phyloP scores from a whole-genome alignment of 2,888 invertebrate species.

The Emmelina monodactyla region DNA sequence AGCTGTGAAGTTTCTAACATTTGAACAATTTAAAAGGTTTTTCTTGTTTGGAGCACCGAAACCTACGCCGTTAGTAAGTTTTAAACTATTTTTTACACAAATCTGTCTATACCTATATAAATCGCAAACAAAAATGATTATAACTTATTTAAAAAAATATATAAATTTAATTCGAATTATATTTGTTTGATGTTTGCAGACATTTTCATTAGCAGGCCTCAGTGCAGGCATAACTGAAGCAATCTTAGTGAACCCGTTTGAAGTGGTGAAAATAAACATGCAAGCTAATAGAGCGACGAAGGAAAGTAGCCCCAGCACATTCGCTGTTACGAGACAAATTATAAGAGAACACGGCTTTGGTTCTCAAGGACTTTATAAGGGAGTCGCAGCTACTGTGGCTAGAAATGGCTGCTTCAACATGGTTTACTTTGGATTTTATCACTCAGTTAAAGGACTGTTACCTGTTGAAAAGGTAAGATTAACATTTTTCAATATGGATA shows the following conservation, averaged over 20 bases:
- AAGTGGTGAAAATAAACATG: constrained; percentile 92
- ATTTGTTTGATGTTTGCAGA: constrained; percentile 62
- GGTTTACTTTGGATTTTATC: constrained; percentile 95
- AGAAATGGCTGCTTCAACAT: constrained; percentile 93
- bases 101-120: too few relatives aligned
- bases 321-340: constrained; percentile 81
- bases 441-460: constrained; percentile 81
- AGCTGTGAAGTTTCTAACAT: constrained; percentile 93
- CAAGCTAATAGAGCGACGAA: constrained; percentile 76
- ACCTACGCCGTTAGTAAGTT: constrained; percentile 76
- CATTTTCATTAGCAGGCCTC: constrained; percentile 87
- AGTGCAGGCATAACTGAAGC: constrained; percentile 93
- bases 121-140: too few relatives aligned
- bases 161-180: too few relatives aligned
- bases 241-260: constrained; percentile 91
- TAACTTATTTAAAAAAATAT: too few relatives aligned
- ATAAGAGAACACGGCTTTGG: constrained; percentile 80
- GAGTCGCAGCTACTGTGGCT: constrained; percentile 86
- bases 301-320: constrained; percentile 75
- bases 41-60: constrained; percentile 80
- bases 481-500: too few relatives aligned
- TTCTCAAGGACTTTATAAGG: constrained; percentile 82
- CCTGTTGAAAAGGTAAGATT: constrained; percentile 69
- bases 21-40: constrained; percentile 90
- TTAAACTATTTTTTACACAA: not conserved